A percentile compares a stretch with the other conserved stretches of the same genome.
Evolutionary conservation across 2,113 vertebrate species (phyloP).

Genomic region (Picathartes gymnocephalus): DNA sequence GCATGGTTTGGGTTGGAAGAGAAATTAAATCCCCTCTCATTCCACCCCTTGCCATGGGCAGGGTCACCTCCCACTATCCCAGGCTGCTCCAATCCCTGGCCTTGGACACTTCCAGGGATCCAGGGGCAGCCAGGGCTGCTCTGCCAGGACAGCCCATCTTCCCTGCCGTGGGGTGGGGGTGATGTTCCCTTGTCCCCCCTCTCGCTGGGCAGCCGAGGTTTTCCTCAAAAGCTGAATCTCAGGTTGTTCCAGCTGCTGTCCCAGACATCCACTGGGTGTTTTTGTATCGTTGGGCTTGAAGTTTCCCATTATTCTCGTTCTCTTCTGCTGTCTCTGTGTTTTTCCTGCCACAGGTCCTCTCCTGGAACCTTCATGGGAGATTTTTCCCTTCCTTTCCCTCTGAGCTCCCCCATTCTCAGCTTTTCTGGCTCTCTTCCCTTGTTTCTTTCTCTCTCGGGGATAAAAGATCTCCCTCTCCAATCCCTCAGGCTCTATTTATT

Average conservation of each 20-base stretch:
- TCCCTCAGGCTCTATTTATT: neutral
- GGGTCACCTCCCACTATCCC: neutral
- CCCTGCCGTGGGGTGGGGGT: too few species aligned
- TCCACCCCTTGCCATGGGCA: neutral
- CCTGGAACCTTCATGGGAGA: neutral
- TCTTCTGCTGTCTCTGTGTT: neutral
- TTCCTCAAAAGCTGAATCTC: neutral
- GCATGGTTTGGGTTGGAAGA: neutral
- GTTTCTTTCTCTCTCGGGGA: neutral
- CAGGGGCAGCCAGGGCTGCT: neutral
- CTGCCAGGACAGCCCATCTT: too few species aligned
- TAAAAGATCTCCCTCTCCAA: neutral
- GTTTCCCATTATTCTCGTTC: neutral
- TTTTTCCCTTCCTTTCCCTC: neutral
- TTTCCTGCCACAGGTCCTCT: neutral
- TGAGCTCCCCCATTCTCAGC: neutral
- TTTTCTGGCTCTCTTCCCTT: neutral
- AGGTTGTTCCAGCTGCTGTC: neutral
- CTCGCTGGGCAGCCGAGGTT: neutral
- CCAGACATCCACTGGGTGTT: neutral
- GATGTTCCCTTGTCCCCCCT: neutral
- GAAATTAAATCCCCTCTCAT: neutral
- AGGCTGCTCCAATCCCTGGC: neutral
- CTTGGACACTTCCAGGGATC: neutral
- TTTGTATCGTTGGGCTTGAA: neutral